Evolutionary conservation across 2,888 invertebrate genomes (phyloP).

Genomic region (Trissoscelio sp.): DNA sequence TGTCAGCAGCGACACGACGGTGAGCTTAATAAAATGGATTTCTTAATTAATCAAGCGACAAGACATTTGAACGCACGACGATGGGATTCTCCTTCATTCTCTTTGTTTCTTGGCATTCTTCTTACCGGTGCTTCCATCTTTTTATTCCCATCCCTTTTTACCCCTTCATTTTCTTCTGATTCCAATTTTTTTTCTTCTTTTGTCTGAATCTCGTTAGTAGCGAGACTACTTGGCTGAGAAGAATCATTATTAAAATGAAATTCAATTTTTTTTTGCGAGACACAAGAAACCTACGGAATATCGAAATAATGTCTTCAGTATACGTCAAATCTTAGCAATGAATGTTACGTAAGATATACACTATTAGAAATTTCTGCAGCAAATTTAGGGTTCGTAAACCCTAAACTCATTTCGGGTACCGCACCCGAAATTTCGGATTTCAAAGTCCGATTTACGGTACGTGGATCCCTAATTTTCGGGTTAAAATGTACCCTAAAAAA

Average conservation of each 20-base stretch:
- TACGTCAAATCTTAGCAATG: conserved; percentile 8
- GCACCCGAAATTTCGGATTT: no score
- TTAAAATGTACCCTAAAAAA: no score
- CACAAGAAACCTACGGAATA: conserved; percentile 32
- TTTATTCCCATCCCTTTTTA: not conserved
- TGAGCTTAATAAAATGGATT: conserved; percentile 66
- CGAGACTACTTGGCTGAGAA: conserved; percentile 49
- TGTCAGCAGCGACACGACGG: conserved; percentile 51
- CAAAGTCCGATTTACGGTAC: no score
- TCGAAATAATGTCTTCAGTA: conserved; percentile 17
- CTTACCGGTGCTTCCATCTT: not conserved
- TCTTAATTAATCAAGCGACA: conserved; percentile 67
- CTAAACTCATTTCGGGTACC: no score
- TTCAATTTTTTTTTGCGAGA: conserved; percentile 49
- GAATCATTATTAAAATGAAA: conserved; percentile 63
- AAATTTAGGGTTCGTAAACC: no score
- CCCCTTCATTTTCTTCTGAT: not conserved
- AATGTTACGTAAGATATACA: conserved; percentile 26
- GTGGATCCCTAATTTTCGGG: no score
- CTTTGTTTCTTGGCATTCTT: conserved; percentile 20
- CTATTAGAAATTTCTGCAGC: conserved; percentile 1
- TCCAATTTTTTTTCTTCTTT: conserved; percentile 9
- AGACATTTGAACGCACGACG: conserved; percentile 57
- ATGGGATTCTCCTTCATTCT: conserved; percentile 44
- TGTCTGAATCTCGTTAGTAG: conserved; percentile 60